Evolutionary conservation across 2,888 invertebrate species (phyloP).

Genomic region (Acleris sparsana): DNA sequence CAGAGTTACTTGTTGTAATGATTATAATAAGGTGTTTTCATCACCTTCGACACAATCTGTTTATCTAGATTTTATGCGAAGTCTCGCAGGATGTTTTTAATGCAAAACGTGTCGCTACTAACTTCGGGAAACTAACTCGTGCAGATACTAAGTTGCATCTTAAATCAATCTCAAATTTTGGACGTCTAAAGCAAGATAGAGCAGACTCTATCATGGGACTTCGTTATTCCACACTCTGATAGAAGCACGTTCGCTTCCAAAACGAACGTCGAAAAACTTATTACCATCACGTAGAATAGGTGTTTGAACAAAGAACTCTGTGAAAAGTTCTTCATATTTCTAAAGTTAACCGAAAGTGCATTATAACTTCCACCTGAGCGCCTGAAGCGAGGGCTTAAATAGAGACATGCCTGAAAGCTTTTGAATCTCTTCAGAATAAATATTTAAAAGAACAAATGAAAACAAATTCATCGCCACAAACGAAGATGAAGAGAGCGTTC

Average conservation of each 20-base stretch:
- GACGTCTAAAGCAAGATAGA: slow-evolving; percentile 3
- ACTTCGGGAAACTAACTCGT: not conserved
- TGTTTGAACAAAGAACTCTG: slow-evolving; percentile 36
- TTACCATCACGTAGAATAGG: slow-evolving; percentile 37
- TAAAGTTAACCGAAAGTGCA: slow-evolving; percentile 57
- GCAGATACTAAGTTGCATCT: slow-evolving; percentile 7
- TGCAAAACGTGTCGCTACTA: slow-evolving; percentile 2
- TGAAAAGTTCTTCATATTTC: slow-evolving; percentile 47
- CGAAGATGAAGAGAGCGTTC: slow-evolving; percentile 2
- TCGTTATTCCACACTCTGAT: slow-evolving; percentile 5
- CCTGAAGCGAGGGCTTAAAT: slow-evolving; percentile 46
- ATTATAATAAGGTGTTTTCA: too few relatives aligned
- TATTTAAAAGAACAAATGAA: slow-evolving; percentile 36
- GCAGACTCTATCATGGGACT: slow-evolving; percentile 3
- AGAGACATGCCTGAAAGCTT: slow-evolving; percentile 56
- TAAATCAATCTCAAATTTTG: slow-evolving; percentile 11
- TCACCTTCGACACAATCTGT: too few relatives aligned
- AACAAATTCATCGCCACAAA: slow-evolving; percentile 1
- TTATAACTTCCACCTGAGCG: slow-evolving; percentile 64
- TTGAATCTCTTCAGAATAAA: slow-evolving; percentile 51
- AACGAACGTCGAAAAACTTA: slow-evolving; percentile 33
- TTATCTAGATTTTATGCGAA: not conserved
- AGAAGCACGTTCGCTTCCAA: slow-evolving; percentile 21
- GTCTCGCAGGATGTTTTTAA: not conserved
- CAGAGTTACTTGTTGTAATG: too few relatives aligned